Evolutionary conservation across 1,140 invertebrate species (phyloP), one percentile per base, ranked within the genome.

Genomic region (Tetramorium alpestre): DNA sequence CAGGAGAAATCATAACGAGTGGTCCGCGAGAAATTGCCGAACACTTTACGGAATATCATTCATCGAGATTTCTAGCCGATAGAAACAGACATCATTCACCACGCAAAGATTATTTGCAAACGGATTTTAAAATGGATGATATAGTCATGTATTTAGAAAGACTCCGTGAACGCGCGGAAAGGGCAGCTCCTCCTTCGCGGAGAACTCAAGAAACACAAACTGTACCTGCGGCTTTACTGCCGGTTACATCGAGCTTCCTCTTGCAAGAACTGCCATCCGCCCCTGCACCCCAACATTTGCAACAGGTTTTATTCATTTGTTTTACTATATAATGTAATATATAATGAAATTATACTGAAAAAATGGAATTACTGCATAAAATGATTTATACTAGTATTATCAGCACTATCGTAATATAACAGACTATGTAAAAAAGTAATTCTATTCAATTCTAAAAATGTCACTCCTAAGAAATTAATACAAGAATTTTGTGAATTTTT

Each of bases 11-110:
- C 92, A 97, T 98, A 64, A 97, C 97, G 4, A 97, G 98, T 87
- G 96, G 98, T 38, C 97, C 97, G 16, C 96, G 98, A 13, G 95
- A 95, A 78, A 96, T 98, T 4, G 98, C 97, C 0, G 98, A 98
- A 92, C 98, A 98, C 93, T 98, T 98, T 96, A 96, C 98, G 44
- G 98, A 98, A 49, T 96, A 97, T 8, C 98, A 98, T 94, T 97
- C 97, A 18, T 98, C 96, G 95, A 97, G 93, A 97, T 97, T 95
- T 96, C 97, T 77, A 96, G 97, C 85, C 97, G 98, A 96, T 96
- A 90, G 94, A 49, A 92, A 91, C 25, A 87, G 94, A 7, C 93
- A 94, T 7, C 92, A 94, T 28, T 93, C 93, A 62, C 87, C 93
- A 4, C 89, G 93, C 1, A 95, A 95, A 70, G 94, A 95, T 87